Conservation (phyloP, 2,888 invertebrate genomes). For the Drosophila villosipedis region DNA sequence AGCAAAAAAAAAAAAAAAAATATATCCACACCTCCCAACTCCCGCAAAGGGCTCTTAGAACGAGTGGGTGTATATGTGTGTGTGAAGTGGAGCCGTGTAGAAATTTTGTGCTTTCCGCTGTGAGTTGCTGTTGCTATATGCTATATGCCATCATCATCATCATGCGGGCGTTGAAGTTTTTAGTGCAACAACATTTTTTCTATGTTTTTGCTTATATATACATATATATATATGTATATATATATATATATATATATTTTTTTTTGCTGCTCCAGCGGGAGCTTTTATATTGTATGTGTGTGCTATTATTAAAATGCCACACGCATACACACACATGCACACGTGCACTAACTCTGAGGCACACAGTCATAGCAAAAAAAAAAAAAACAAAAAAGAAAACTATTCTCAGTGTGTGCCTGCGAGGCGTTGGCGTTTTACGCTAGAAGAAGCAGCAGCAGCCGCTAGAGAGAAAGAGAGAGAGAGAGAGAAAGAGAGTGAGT, state of each 20-base stretch:
- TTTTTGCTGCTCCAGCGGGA: slow-evolving; percentile 68
- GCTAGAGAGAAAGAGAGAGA: slow-evolving; percentile 6
- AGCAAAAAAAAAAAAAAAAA: not conserved
- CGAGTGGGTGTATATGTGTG: slow-evolving; percentile 15
- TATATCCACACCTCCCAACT: slow-evolving; percentile 2
- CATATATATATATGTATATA: not conserved
- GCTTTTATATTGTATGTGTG: slow-evolving; percentile 70
- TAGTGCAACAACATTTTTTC: slow-evolving; percentile 75
- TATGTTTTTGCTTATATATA: slow-evolving; percentile 25
- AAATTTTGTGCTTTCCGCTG: slow-evolving; percentile 73
- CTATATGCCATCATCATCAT: slow-evolving; percentile 23
- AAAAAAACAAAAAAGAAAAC: slow-evolving; percentile 37
- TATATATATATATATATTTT: slow-evolving; percentile 1
- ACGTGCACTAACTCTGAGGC: slow-evolving; percentile 23
- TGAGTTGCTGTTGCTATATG: slow-evolving; percentile 62
- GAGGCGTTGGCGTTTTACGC: slow-evolving; percentile 75
- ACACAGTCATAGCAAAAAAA: slow-evolving; percentile 33
- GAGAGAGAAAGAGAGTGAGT: not conserved
- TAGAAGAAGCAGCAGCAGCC: slow-evolving; percentile 43
- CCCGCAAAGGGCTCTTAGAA: slow-evolving; percentile 39
- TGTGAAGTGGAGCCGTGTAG: slow-evolving; percentile 51
- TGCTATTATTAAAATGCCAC: slow-evolving; percentile 72
- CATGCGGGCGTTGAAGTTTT: slow-evolving; percentile 77
- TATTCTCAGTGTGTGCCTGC: slow-evolving; percentile 52
- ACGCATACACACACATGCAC: slow-evolving; percentile 44